Percentiles rank a stretch among this genome's conserved stretches.
These are phyloP conservation scores for Leptinotarsa lineolata DNA, from an alignment of 1,140 invertebrate species.

Conservation along the genomic window DNA sequence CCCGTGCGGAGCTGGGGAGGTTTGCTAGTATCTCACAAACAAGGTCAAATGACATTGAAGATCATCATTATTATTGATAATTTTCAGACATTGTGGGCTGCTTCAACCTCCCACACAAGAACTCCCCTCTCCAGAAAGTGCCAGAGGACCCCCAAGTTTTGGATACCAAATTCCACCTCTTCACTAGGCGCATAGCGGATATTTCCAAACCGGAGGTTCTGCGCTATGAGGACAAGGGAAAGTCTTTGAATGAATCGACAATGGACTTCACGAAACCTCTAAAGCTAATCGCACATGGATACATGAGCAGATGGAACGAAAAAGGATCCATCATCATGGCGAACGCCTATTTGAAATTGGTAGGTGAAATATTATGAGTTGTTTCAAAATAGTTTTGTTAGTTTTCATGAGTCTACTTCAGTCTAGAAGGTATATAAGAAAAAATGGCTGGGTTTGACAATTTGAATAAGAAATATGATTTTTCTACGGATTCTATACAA, in stretches of 20 bases:
- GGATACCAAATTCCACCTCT: constrained; percentile 65
- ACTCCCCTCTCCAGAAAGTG: constrained; percentile 50
- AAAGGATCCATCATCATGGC: constrained; percentile 43
- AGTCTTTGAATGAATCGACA: constrained; percentile 58
- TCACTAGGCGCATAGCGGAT: constrained; percentile 57
- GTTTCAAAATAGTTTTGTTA: too few species aligned
- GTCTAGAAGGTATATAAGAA: too few species aligned
- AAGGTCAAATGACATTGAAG: too few species aligned
- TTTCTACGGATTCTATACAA: too few species aligned
- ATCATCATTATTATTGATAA: too few species aligned
- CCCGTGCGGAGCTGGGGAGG: too few species aligned
- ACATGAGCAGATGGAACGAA: constrained; percentile 53
- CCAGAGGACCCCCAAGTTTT: constrained; percentile 51
- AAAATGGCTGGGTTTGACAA: too few species aligned
- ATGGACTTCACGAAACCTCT: constrained; percentile 59
- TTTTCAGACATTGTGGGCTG: constrained; percentile 52
- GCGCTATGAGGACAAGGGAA: constrained; percentile 57
- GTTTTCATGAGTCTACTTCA: too few species aligned
- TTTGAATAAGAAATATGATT: too few species aligned
- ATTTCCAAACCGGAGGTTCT: constrained; percentile 50
- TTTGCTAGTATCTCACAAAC: too few species aligned
- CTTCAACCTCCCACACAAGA: constrained; percentile 52
- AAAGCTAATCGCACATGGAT: constrained; percentile 67
- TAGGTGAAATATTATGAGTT: constrained; percentile 38
- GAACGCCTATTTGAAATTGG: constrained; percentile 52